Base-by-base conservation (phyloP, 2,888 invertebrate genomes). In the Catonia carolina region DNA sequence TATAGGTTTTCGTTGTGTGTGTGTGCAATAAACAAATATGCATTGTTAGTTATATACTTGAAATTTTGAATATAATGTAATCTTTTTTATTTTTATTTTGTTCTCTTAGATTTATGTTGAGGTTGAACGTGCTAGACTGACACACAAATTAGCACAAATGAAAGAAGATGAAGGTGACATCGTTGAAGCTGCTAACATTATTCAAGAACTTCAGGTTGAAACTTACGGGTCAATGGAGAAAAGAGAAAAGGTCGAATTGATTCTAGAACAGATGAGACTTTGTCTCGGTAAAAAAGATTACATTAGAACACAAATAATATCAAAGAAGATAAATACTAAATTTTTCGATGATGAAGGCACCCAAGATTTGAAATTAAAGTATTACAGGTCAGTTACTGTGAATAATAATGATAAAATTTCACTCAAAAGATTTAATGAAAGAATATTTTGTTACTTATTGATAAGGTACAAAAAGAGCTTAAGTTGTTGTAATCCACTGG, bases 101-200 rank as follows among this genome's bases (percentile, higher is more conserved):
- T n/a, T n/a, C n/a, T n/a, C n/a, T n/a, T 67, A 84, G 84, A 99
- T 99, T 63, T 99, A 99, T 72, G 99, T 99, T n/a, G 99, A 99
- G 79, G 96, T 97, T 7, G 99, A 99, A 74, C 79, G 99, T 67
- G 99, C 99, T 3, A 81, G 98, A 54, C 76, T 99, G 5, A 99
- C 99, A 1, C 89, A 95, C 68, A 89, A 86, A 64, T 73, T 95
- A 60, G 89, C 91, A 0, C 84, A 88, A 69, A 85, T 91, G 55
- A 85, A 90, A 62, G 88, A 95, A 68, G 83, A 84, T 1, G 89
- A 89, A 69, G 86, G 85, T 14, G 84, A 94, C 71, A 79, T 93
- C 1, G 78, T 85, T 5, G 94, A 90, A 67, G 99, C 99, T 14
- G 94, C 95, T 0, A 83, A 87, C 62, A 90, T 96, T 53, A 87